phyloP scores from a whole-genome alignment of 2,113 vertebrate genomes.

The Tympanuchus pallidicinctus region DNA sequence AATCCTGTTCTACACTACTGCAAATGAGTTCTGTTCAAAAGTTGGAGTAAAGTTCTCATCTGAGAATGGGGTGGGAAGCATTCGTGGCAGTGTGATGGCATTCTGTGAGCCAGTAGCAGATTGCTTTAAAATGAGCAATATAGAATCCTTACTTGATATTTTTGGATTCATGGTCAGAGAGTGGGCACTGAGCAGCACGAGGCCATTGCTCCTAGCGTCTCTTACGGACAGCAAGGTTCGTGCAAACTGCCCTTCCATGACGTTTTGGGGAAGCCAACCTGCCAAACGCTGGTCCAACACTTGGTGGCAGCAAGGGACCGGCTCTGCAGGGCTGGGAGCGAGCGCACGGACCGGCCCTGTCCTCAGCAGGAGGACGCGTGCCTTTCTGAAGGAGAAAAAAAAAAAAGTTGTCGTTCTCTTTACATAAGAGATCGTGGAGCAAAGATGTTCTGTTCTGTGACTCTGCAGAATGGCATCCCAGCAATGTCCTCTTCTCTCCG shows the following conservation, averaged over 20 bases:
- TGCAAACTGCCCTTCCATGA: neutral
- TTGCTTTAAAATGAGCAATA: neutral
- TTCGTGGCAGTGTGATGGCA: neutral
- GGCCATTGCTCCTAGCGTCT: accelerated
- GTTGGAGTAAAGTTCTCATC: neutral
- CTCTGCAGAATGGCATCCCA: neutral
- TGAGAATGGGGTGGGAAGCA: neutral
- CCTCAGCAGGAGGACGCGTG: neutral
- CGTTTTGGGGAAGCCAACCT: accelerated
- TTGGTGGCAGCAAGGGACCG: conserved; percentile 64
- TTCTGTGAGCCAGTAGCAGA: neutral
- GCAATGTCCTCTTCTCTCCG: neutral
- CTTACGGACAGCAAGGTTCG: neutral
- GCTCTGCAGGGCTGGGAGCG: neutral
- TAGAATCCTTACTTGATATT: neutral
- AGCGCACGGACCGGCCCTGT: neutral
- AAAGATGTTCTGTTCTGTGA: neutral
- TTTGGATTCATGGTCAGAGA: neutral
- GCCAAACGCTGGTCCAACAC: conserved; percentile 12
- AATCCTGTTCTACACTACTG: too few relatives aligned
- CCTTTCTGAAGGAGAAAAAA: neutral
- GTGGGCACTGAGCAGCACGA: accelerated
- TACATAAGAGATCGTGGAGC: neutral
- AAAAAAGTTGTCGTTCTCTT: neutral
- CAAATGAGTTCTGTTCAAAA: neutral